Evolutionary conservation across 2,888 invertebrate genomes (phyloP).

Genomic region (Patella caerulea): DNA sequence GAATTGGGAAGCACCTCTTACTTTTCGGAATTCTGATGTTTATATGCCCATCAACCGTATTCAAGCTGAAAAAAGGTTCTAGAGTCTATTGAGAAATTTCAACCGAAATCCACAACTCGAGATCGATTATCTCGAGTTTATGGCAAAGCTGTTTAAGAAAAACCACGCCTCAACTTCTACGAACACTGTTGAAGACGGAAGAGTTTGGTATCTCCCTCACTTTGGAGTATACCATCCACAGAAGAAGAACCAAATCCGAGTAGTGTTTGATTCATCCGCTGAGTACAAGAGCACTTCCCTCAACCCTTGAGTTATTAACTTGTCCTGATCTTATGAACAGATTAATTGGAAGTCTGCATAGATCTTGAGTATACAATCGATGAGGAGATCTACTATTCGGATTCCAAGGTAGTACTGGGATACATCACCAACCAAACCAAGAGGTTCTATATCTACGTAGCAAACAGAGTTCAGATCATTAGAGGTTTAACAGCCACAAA

Average conservation of each 20-base stretch:
- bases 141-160: too few relatives aligned
- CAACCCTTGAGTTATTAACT: constrained; percentile 21
- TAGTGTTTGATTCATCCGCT: constrained; percentile 26
- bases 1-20: too few relatives aligned
- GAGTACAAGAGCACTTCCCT: constrained; percentile 22
- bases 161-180: too few relatives aligned
- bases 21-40: too few relatives aligned
- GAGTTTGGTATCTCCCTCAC: too few relatives aligned
- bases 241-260: constrained; percentile 12
- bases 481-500: constrained; percentile 2
- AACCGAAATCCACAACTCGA: too few relatives aligned
- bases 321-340: constrained; percentile 29
- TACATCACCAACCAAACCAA: not conserved
- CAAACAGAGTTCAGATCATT: constrained; percentile 14
- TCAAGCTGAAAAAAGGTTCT: too few relatives aligned
- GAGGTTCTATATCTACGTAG: constrained; percentile 20
- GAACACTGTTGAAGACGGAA: too few relatives aligned
- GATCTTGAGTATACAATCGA: constrained; percentile 1
- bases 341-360: constrained; percentile 22
- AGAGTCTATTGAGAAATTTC: too few relatives aligned
- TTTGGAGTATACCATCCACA: too few relatives aligned
- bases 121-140: too few relatives aligned
- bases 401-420: constrained; percentile 13
- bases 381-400: constrained; percentile 8
- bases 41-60: too few relatives aligned